phyloP scores from a whole-genome alignment of 2,113 vertebrate genomes.

The Calyptomena viridis region DNA sequence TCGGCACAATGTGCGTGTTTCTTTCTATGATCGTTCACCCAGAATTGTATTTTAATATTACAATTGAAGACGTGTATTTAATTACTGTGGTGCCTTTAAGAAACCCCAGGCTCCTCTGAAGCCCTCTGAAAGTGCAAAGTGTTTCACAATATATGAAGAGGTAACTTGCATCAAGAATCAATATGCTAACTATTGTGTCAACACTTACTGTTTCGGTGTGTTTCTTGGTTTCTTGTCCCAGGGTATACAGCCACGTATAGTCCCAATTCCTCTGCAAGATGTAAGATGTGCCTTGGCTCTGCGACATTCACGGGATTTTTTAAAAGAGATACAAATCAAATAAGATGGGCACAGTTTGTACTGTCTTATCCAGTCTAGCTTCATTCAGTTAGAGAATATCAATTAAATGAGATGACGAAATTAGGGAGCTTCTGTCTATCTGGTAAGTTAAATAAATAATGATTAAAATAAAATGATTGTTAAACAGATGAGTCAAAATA shows the following conservation, averaged over 20 bases:
- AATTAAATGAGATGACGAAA: slow-evolving; percentile 38
- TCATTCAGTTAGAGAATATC: background rate
- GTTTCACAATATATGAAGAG: slow-evolving; percentile 18
- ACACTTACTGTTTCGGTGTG: background rate
- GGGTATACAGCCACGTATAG: background rate
- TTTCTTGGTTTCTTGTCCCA: slow-evolving; percentile 4
- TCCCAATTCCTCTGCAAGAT: background rate
- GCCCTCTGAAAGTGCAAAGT: slow-evolving; percentile 7
- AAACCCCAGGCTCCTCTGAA: slow-evolving; percentile 1
- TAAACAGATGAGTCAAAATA: slow-evolving; percentile 37
- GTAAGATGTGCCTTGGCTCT: background rate
- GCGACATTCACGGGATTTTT: background rate
- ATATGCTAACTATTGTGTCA: slow-evolving; percentile 54
- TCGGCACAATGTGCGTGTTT: fast-evolving
- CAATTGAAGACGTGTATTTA: background rate
- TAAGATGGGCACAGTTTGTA: background rate
- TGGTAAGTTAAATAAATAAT: slow-evolving; percentile 41
- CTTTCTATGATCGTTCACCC: background rate
- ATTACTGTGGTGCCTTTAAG: background rate
- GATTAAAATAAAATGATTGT: slow-evolving; percentile 31
- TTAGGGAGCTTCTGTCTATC: slow-evolving; percentile 18
- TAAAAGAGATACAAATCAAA: slow-evolving; percentile 1
- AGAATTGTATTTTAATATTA: background rate
- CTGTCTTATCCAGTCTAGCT: background rate
- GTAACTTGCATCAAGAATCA: slow-evolving; percentile 45